Evolutionary conservation across 2,113 vertebrate species (phyloP).

Genomic region (Laterallus jamaicensis): DNA sequence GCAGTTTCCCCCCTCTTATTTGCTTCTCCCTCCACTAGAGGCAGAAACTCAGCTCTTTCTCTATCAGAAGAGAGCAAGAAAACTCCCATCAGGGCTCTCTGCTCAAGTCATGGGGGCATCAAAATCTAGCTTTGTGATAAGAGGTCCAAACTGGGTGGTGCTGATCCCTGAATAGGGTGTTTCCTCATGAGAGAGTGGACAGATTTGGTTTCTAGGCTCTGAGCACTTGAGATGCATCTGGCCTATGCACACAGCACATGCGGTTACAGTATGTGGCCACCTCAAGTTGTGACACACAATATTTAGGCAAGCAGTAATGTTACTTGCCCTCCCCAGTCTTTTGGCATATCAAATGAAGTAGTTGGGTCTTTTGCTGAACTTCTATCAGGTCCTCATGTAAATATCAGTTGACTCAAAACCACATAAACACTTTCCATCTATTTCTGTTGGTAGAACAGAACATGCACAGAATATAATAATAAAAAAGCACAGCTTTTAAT

Average conservation of each 20-base stretch:
- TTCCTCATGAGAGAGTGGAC: not conserved
- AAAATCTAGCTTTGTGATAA: not conserved
- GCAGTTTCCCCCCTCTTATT: conserved; percentile 44
- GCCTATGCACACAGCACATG: rapidly evolving
- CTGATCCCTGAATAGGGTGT: not conserved
- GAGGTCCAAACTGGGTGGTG: not conserved
- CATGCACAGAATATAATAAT: not conserved
- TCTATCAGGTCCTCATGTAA: not conserved
- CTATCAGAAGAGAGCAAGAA: not conserved
- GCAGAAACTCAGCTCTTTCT: conserved; percentile 15
- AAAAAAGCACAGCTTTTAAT: not conserved
- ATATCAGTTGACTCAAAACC: not conserved
- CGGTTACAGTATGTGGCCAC: too few relatives aligned
- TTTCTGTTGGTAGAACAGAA: not conserved
- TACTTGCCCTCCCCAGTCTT: rapidly evolving
- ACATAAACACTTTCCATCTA: rapidly evolving
- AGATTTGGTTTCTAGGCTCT: not conserved
- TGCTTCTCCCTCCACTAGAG: conserved; percentile 46
- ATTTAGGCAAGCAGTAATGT: rapidly evolving
- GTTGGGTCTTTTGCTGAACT: not conserved
- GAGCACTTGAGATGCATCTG: rapidly evolving
- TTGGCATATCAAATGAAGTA: not conserved
- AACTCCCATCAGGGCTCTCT: not conserved
- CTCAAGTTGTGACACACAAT: not conserved
- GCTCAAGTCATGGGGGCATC: not conserved